Percentiles rank a stretch among this genome's conserved stretches.
Conservation (phyloP, 2,113 vertebrate genomes). For the Neolamprologus ventralis region DNA sequence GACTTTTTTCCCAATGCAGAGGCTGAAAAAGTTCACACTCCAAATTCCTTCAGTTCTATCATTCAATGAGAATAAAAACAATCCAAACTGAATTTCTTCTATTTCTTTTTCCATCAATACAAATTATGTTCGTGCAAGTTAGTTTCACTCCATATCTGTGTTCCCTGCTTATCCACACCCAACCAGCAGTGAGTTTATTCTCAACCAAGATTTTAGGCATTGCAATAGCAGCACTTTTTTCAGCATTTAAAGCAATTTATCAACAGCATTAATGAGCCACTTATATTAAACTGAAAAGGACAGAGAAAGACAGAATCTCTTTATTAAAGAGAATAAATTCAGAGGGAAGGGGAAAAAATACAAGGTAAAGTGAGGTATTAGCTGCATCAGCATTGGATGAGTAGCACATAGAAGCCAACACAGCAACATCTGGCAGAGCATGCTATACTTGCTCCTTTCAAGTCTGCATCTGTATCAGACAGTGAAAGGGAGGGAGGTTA, state of each 20-base stretch:
- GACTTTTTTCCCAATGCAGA: background rate
- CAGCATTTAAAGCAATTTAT: background rate
- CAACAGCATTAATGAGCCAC: background rate
- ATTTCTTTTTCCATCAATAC: background rate
- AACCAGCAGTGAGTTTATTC: background rate
- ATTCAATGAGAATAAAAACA: background rate
- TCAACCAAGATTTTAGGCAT: background rate
- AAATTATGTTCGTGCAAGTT: background rate
- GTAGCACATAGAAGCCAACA: background rate
- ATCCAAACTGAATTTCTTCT: background rate
- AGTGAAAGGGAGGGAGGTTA: background rate
- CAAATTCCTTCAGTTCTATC: background rate
- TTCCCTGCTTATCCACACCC: background rate
- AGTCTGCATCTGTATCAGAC: background rate
- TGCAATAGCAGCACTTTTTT: background rate
- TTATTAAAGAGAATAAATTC: background rate
- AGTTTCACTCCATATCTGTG: background rate
- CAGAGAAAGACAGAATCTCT: background rate
- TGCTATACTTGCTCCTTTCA: background rate
- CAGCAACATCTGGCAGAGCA: background rate
- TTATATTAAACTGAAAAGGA: background rate
- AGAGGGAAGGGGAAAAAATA: background rate
- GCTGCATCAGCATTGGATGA: background rate
- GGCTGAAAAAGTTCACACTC: background rate
- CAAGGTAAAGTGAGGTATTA: background rate